phyloP scores from a whole-genome alignment of 2,888 invertebrate species.

The Dynastes grantii region DNA sequence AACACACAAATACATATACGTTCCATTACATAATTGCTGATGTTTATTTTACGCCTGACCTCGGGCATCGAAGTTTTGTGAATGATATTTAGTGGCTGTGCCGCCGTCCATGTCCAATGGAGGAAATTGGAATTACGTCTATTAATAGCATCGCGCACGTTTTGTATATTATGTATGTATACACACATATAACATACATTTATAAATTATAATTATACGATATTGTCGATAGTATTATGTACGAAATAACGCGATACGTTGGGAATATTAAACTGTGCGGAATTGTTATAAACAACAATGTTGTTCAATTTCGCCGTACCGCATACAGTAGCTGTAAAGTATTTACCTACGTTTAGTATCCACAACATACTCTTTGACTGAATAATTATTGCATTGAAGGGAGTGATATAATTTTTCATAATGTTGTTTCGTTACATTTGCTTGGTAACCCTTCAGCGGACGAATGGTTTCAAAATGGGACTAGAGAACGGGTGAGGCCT shows the following conservation, averaged over 20 bases:
- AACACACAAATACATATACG: neutral
- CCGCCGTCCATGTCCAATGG: neutral
- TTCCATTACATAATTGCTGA: slow-evolving; percentile 19
- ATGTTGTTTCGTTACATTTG: no score
- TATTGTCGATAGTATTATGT: neutral
- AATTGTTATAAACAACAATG: neutral
- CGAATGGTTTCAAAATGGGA: no score
- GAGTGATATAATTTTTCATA: no score
- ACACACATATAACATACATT: neutral
- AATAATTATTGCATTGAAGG: no score
- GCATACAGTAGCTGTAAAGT: no score
- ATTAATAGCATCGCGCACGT: neutral
- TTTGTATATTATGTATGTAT: neutral
- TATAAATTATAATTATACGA: neutral
- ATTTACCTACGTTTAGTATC: no score
- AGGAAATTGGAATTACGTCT: slow-evolving; percentile 5
- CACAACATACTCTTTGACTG: no score
- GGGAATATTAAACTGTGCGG: neutral
- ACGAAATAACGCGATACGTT: neutral
- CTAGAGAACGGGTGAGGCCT: no score
- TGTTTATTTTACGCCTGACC: slow-evolving; percentile 31
- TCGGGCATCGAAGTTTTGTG: slow-evolving; percentile 11
- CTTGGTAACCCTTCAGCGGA: no score
- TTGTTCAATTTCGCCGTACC: no score
- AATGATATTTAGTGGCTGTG: slow-evolving; percentile 18